phyloP scores from a whole-genome alignment of 1,140 invertebrate genomes.

The Megalonaias nervosa region DNA sequence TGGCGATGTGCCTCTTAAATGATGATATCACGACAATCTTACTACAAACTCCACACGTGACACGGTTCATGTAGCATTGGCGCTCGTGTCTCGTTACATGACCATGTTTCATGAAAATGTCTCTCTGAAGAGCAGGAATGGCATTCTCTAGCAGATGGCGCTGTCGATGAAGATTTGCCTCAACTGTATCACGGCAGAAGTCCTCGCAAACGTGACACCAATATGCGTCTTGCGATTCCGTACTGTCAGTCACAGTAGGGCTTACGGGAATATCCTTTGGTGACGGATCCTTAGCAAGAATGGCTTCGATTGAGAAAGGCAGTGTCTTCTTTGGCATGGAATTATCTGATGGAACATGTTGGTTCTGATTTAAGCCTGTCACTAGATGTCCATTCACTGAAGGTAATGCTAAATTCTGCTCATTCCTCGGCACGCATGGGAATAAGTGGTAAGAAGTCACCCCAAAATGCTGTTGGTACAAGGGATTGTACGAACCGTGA shows the following conservation, averaged over 20 bases:
- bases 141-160: neutral
- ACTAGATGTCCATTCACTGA: too few species aligned
- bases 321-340: neutral
- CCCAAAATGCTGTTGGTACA: too few species aligned
- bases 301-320: neutral
- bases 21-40: neutral
- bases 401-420: too few species aligned
- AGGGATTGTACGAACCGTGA: too few species aligned
- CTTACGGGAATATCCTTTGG: neutral
- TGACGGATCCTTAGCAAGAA: neutral
- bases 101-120: neutral
- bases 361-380: too few species aligned
- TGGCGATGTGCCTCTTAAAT: neutral
- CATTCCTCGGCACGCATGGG: too few species aligned
- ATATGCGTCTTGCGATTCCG: neutral
- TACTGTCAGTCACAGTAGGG: neutral
- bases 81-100: neutral
- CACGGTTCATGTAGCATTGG: neutral
- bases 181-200: neutral
- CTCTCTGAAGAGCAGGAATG: neutral
- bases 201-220: constrained; percentile 7
- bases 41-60: neutral
- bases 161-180: neutral
- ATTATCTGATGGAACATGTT: neutral
- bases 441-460: too few species aligned